These are phyloP conservation scores for Ditula angustiorana DNA, from an alignment of 2,888 invertebrate genomes.

Conservation along the genomic window DNA sequence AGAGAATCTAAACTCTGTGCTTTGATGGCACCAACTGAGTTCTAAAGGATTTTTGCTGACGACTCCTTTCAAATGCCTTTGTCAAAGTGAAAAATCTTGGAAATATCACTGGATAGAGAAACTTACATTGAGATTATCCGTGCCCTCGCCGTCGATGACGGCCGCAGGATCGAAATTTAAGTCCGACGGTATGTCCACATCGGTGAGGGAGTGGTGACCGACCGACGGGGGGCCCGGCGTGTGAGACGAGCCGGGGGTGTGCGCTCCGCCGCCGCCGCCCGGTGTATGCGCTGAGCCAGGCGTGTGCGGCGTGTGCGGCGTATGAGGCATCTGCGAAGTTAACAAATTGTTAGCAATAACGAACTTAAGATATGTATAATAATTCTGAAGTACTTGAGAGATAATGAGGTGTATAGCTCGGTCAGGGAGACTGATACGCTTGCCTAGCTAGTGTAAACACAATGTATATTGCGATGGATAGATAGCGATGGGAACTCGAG, in stretches of 20 bases:
- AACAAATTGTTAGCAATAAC: not conserved
- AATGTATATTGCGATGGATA: too few species aligned
- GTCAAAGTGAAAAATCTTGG: too few species aligned
- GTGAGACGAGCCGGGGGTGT: constrained; percentile 90
- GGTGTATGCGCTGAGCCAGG: constrained; percentile 93
- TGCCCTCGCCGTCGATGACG: constrained; percentile 96
- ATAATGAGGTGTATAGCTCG: too few species aligned
- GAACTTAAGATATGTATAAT: not conserved
- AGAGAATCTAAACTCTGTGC: not conserved
- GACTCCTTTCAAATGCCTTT: too few species aligned
- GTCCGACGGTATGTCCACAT: constrained; percentile 94
- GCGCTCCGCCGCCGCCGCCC: constrained; percentile 88
- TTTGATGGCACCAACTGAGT: too few species aligned
- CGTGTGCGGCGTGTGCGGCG: constrained; percentile 87
- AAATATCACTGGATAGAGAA: not conserved
- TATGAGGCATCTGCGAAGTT: constrained; percentile 65
- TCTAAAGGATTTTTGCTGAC: too few species aligned
- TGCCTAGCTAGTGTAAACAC: too few species aligned
- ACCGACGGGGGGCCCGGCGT: constrained; percentile 93
- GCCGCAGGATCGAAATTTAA: constrained; percentile 97
- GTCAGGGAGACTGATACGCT: too few species aligned
- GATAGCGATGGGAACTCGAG: too few species aligned
- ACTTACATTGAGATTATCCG: constrained; percentile 96
- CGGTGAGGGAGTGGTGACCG: constrained; percentile 87
- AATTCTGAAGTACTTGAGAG: too few species aligned